These are phyloP conservation scores for Calameuta pallipes DNA, from an alignment of 2,888 invertebrate genomes.

Conservation along the genomic window DNA sequence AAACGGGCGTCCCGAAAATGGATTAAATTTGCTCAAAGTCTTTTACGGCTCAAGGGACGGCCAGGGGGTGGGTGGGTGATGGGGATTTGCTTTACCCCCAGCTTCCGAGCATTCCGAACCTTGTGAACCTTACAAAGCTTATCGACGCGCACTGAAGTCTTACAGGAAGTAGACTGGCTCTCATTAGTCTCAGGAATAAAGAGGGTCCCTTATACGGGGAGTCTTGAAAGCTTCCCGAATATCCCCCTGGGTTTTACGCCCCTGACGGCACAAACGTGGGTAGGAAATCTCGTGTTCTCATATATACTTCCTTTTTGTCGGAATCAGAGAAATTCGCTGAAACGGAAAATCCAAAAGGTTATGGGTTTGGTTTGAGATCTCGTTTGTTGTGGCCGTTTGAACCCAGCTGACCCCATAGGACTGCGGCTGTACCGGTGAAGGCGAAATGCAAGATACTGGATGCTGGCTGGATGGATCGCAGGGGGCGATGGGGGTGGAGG, in stretches of 20 bases:
- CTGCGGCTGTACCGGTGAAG: not conserved
- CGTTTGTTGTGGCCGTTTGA: slow-evolving; percentile 34
- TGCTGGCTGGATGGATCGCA: slow-evolving; percentile 21
- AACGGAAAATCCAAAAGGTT: slow-evolving; percentile 16
- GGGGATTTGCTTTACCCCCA: not conserved
- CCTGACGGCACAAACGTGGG: not conserved
- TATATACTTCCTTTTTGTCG: not conserved
- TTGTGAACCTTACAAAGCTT: not conserved
- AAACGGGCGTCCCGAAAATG: slow-evolving; percentile 42
- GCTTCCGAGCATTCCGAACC: not conserved
- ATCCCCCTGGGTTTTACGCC: not conserved
- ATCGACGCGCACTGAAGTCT: not conserved
- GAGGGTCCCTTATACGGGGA: not conserved
- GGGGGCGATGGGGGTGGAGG: slow-evolving; percentile 7
- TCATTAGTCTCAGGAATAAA: not conserved
- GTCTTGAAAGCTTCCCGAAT: not conserved
- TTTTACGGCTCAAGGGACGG: not conserved
- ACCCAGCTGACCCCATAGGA: slow-evolving; percentile 30
- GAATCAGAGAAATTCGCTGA: slow-evolving; percentile 14
- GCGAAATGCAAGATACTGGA: not conserved
- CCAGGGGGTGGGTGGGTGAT: no score
- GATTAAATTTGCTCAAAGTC: slow-evolving; percentile 39
- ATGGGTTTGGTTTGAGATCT: not conserved
- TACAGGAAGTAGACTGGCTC: not conserved
- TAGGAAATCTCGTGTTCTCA: not conserved